Percentiles rank a stretch among this genome's conserved stretches.
These are phyloP conservation scores for Synanceia verrucosa DNA, from an alignment of 2,797 vertebrate genomes.

Conservation along the genomic window DNA sequence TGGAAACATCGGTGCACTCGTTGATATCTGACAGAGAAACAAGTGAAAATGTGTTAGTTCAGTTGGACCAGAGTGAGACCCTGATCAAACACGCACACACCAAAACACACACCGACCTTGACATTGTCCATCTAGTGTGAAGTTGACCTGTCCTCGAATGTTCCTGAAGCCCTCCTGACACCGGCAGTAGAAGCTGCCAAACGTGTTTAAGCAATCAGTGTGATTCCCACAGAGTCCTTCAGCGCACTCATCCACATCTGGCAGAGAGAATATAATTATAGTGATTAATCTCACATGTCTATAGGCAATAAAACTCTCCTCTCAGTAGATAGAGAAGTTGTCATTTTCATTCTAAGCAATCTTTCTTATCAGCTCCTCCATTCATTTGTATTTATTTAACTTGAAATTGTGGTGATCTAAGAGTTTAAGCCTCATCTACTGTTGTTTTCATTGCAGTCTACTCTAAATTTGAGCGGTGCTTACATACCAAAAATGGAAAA, in stretches of 20 bases:
- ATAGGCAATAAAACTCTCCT: not conserved
- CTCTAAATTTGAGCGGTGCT: not conserved
- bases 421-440: not conserved
- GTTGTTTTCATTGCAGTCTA: conserved; percentile 27
- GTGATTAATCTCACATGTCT: not conserved
- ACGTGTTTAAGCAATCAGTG: conserved; percentile 28
- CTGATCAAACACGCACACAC: not conserved
- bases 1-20: not conserved
- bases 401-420: not conserved
- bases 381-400: not conserved
- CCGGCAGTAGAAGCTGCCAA: conserved; percentile 49
- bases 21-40: conserved; percentile 56
- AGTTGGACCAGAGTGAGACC: not conserved
- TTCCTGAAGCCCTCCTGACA: conserved; percentile 18
- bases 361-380: not conserved
- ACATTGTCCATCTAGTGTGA: conserved; percentile 29
- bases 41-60: not conserved
- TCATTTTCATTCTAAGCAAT: not conserved
- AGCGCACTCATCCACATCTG: conserved; percentile 40
- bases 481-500: conserved; percentile 33
- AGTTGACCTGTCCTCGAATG: accelerated
- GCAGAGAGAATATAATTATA: not conserved
- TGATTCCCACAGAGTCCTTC: accelerated
- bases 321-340: not conserved
- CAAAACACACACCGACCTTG: conserved; percentile 29